These are phyloP conservation scores for Corythaixoides concolor DNA, from an alignment of 2,113 vertebrate species.

Conservation along the genomic window DNA sequence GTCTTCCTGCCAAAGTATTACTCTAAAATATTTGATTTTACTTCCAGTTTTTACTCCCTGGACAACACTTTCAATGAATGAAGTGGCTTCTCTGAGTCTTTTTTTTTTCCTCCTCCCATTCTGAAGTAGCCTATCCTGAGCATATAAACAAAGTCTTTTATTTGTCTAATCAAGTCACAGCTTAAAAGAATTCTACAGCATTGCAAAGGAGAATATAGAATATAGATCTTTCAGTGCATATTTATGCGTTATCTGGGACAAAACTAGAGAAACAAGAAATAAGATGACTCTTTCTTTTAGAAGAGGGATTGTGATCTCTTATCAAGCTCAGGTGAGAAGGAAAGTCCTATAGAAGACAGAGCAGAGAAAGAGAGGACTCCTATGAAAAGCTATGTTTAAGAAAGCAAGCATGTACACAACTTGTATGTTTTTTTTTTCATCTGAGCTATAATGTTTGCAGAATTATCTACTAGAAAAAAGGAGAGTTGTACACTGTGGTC, in stretches of 20 bases:
- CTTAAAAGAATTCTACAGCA: background rate
- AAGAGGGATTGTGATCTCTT: background rate
- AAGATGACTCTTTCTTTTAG: background rate
- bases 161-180: background rate
- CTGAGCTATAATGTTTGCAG: background rate
- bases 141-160: background rate
- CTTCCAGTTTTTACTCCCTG: conserved; percentile 8
- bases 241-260: background rate
- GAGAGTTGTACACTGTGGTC: background rate
- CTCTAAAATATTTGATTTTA: conserved; percentile 10
- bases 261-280: background rate
- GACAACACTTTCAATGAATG: background rate
- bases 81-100: background rate
- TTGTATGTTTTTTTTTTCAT: background rate
- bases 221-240: background rate
- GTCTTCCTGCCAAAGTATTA: background rate
- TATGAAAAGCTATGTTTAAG: background rate
- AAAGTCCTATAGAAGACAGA: background rate
- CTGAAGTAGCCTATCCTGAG: background rate
- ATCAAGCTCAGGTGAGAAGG: background rate
- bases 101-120: background rate
- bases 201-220: background rate
- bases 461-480: background rate
- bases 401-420: background rate
- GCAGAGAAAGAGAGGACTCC: background rate